A percentile compares a stretch with the other conserved stretches of the same genome.
Conservation (phyloP, 2,797 vertebrate genomes). For the Octomys mimax region DNA sequence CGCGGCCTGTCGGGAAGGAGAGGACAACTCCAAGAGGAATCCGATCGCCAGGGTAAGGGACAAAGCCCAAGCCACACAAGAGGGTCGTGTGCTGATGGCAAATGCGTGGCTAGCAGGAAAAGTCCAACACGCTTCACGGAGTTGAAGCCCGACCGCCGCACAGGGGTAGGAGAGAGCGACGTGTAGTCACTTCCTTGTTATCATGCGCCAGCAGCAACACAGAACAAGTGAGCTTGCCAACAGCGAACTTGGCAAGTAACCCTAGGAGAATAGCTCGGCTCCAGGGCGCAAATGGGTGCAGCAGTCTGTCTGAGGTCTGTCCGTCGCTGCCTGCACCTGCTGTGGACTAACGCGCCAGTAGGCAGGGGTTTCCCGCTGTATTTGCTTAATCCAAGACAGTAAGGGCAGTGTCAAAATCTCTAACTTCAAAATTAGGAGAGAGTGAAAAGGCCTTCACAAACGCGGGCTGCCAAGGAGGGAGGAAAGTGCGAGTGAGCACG, state of each 20-base stretch:
- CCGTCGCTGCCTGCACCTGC: not conserved
- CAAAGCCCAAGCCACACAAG: conserved; percentile 60
- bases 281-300: not conserved
- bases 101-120: not conserved
- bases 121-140: not conserved
- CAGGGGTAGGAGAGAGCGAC: not conserved
- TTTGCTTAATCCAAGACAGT: not conserved
- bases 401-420: not conserved
- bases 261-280: not conserved
- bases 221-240: not conserved
- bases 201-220: not conserved
- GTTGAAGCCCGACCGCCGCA: not conserved
- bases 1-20: conserved; percentile 91
- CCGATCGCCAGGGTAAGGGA: conserved; percentile 94
- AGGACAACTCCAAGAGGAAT: conserved; percentile 90
- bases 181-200: not conserved
- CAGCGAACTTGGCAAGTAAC: no score
- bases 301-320: not conserved
- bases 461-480: not conserved
- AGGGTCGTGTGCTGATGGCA: not conserved
- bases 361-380: not conserved
- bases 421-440: not conserved
- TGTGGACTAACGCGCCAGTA: not conserved
- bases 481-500: not conserved
- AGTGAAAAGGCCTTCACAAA: not conserved